A percentile compares a stretch with the other conserved stretches of the same genome.
phyloP scores from a whole-genome alignment of 2,888 invertebrate genomes.

The Cremastinae sp. region DNA sequence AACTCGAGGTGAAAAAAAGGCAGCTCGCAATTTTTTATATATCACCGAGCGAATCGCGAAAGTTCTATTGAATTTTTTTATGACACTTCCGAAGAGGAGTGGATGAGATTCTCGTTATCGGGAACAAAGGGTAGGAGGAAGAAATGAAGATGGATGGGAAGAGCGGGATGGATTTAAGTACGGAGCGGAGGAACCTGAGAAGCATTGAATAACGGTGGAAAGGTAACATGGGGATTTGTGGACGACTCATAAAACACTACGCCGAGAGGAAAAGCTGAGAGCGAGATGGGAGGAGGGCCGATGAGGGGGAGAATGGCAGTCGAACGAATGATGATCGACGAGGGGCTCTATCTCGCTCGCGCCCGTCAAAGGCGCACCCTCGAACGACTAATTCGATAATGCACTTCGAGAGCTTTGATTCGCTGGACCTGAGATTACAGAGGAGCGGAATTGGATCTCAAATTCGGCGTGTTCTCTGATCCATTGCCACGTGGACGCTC shows the following conservation, averaged over 20 bases:
- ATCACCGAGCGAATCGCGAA: background rate
- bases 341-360: slow-evolving; percentile 58
- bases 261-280: background rate
- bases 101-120: background rate
- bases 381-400: slow-evolving; percentile 58
- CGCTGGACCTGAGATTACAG: slow-evolving; percentile 70
- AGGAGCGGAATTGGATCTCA: slow-evolving; percentile 70
- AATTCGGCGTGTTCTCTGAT: slow-evolving; percentile 63
- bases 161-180: slow-evolving; percentile 15
- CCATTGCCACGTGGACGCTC: slow-evolving; percentile 36
- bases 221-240: slow-evolving; percentile 38
- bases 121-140: background rate
- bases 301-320: slow-evolving; percentile 56
- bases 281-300: slow-evolving; percentile 51
- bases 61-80: background rate
- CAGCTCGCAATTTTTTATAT: background rate
- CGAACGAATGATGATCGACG: slow-evolving; percentile 61
- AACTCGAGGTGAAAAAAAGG: background rate
- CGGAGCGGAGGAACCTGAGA: slow-evolving; percentile 32
- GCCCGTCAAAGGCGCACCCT: slow-evolving; percentile 58
- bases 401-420: slow-evolving; percentile 71
- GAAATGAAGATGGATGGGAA: background rate
- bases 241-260: slow-evolving; percentile 28
- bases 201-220: slow-evolving; percentile 47
- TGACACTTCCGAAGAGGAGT: background rate